A percentile compares a stretch with the other conserved stretches of the same genome.
Conservation (phyloP, 2,888 invertebrate species). For the Danaus chrysippus region DNA sequence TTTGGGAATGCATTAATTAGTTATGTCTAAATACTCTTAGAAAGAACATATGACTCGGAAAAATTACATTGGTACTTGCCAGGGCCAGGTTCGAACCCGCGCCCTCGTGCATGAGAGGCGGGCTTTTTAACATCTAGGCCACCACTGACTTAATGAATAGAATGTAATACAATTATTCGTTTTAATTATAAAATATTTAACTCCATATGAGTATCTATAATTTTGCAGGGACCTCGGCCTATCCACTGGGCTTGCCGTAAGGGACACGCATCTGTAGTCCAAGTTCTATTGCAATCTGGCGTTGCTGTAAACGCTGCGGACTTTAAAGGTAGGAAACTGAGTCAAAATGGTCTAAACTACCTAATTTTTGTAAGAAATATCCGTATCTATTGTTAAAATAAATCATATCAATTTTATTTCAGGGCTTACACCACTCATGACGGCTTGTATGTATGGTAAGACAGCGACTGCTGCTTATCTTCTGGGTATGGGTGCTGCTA, state of each 20-base stretch:
- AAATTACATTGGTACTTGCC: too few relatives aligned
- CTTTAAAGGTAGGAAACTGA: slow-evolving; percentile 82
- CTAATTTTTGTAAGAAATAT: too few relatives aligned
- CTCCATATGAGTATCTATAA: not conserved
- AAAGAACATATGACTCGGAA: too few relatives aligned
- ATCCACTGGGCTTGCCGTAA: slow-evolving; percentile 97
- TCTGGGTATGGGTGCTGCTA: slow-evolving; percentile 92
- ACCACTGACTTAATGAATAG: too few relatives aligned
- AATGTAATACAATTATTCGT: not conserved
- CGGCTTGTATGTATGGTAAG: slow-evolving; percentile 95
- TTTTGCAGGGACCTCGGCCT: slow-evolving; percentile 85
- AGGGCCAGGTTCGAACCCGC: too few relatives aligned
- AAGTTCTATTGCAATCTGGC: slow-evolving; percentile 86
- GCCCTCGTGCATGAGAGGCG: too few relatives aligned
- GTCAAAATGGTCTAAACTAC: too few relatives aligned
- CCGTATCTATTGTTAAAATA: too few relatives aligned
- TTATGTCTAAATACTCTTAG: too few relatives aligned
- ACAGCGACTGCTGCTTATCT: slow-evolving; percentile 94
- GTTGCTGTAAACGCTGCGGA: slow-evolving; percentile 94
- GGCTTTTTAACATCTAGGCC: too few relatives aligned
- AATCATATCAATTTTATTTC: slow-evolving; percentile 14
- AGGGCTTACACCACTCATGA: slow-evolving; percentile 92
- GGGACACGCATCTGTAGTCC: slow-evolving; percentile 94
- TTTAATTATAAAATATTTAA: not conserved
- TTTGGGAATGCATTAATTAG: too few relatives aligned